Evolutionary conservation across 1,140 invertebrate species (phyloP).

Genomic region (Eurosta solidaginis): DNA sequence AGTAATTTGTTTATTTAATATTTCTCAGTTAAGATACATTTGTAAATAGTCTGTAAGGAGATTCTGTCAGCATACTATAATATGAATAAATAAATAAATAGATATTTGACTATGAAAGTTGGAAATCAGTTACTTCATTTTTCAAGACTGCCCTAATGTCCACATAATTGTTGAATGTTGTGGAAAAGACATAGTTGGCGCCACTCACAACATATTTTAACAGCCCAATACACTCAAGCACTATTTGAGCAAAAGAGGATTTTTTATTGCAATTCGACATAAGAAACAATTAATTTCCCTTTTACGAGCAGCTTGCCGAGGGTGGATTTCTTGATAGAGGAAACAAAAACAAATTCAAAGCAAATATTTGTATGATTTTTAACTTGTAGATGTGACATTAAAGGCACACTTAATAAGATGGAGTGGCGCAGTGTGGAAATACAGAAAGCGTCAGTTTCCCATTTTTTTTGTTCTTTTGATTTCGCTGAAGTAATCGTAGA

Average conservation of each 20-base stretch:
- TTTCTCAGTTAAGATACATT: too few species aligned
- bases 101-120: too few species aligned
- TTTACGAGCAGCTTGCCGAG: slow-evolving; percentile 14
- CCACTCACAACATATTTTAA: slow-evolving; percentile 14
- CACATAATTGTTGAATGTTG: background rate
- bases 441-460: background rate
- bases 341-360: slow-evolving; percentile 8
- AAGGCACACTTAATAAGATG: background rate
- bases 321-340: background rate
- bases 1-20: too few species aligned
- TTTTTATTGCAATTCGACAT: slow-evolving; percentile 14
- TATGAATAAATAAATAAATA: too few species aligned
- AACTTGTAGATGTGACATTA: background rate
- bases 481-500: too few species aligned
- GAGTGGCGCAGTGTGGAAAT: background rate
- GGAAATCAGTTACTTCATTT: too few species aligned
- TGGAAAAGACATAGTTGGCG: background rate
- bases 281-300: slow-evolving; percentile 19
- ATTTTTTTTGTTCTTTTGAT: too few species aligned
- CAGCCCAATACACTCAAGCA: background rate
- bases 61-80: too few species aligned
- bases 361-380: slow-evolving; percentile 12
- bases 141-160: too few species aligned
- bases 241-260: background rate
- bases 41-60: too few species aligned